phyloP scores from a whole-genome alignment of 2,113 vertebrate genomes.

The Sceloporus tristichus region DNA sequence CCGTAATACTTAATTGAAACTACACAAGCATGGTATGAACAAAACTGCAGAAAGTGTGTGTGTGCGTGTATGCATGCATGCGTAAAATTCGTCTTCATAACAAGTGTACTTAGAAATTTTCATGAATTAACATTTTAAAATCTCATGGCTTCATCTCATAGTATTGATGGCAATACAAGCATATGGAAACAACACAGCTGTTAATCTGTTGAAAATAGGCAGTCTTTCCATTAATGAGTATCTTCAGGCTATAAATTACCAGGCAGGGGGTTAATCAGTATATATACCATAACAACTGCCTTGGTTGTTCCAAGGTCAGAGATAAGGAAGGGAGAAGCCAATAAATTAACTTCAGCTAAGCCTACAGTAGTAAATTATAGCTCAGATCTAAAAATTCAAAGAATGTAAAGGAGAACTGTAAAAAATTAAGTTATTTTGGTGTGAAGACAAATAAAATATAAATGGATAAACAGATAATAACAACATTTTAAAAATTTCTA shows the following conservation, averaged over 20 bases:
- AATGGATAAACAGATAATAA: not conserved
- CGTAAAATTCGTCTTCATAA: not conserved
- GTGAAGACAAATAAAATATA: not conserved
- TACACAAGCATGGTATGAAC: not conserved
- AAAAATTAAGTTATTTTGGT: not conserved
- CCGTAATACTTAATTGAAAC: slow-evolving; percentile 13
- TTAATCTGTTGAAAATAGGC: slow-evolving; percentile 46
- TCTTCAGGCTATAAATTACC: slow-evolving; percentile 52
- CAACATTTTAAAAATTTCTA: not conserved
- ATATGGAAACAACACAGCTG: slow-evolving; percentile 45
- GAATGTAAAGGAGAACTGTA: not conserved
- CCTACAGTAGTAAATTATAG: too few relatives aligned
- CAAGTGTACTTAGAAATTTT: not conserved
- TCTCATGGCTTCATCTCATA: slow-evolving; percentile 32
- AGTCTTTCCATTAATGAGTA: slow-evolving; percentile 37
- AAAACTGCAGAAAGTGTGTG: not conserved
- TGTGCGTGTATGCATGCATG: too few relatives aligned
- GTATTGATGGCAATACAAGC: slow-evolving; percentile 15
- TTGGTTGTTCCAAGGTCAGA: slow-evolving; percentile 54
- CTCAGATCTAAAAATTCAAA: not conserved
- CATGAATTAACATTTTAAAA: not conserved
- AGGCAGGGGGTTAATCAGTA: slow-evolving; percentile 49
- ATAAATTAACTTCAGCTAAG: not conserved
- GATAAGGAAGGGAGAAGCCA: not conserved
- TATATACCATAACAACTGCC: slow-evolving; percentile 31